Evolutionary conservation across 2,113 vertebrate genomes (phyloP).

Genomic region (Isurus oxyrinchus): DNA sequence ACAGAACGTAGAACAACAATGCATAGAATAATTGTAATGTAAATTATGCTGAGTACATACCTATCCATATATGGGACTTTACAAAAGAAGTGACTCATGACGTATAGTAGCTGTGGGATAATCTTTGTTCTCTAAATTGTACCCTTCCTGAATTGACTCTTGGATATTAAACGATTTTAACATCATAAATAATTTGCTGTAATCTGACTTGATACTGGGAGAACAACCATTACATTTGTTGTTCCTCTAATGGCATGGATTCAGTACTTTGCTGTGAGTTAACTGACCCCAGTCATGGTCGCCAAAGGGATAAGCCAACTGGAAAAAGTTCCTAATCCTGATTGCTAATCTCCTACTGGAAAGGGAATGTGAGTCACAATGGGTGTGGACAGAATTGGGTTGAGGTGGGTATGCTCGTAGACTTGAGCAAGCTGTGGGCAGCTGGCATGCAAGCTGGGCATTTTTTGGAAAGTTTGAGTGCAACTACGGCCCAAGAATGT

Average conservation of each 20-base stretch:
- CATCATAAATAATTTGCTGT: not conserved
- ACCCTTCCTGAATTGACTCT: not conserved
- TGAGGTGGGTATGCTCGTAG: not conserved
- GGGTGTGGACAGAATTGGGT: not conserved
- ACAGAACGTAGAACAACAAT: not conserved
- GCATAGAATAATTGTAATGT: not conserved
- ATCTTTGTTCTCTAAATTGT: not conserved
- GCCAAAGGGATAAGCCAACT: not conserved
- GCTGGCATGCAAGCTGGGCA: not conserved
- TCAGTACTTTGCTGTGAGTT: not conserved
- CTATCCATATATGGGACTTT: not conserved
- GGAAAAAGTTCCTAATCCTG: not conserved
- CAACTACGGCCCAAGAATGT: not conserved
- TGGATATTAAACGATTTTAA: not conserved
- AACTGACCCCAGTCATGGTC: not conserved
- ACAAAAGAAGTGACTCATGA: not conserved
- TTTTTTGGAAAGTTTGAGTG: not conserved
- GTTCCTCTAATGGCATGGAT: not conserved
- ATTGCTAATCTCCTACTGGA: not conserved
- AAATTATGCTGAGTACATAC: not conserved
- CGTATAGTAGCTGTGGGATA: not conserved
- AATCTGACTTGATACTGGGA: not conserved
- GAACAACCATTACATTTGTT: not conserved
- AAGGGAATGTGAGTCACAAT: not conserved
- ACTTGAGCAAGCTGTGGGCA: not conserved